Evolutionary conservation across 2,797 vertebrate genomes (phyloP).

Genomic region (Artibeus jamaicensis): DNA sequence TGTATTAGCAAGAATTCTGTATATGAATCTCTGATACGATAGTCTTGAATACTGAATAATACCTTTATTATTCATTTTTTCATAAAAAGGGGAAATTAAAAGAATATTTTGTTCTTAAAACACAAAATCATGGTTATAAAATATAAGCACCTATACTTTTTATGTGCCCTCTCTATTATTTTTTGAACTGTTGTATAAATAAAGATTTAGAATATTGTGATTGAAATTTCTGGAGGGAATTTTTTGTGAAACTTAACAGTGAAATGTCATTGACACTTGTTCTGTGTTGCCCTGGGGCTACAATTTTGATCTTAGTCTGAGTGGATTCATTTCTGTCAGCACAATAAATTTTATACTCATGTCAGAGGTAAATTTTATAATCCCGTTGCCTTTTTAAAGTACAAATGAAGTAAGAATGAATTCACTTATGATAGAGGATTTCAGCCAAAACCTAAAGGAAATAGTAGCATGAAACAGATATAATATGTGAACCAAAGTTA

Average conservation of each 20-base stretch:
- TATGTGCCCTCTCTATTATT: conserved; percentile 35
- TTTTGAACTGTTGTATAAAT: conserved; percentile 69
- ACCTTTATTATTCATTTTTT: neutral
- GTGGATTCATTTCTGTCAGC: conserved; percentile 79
- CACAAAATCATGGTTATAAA: conserved; percentile 27
- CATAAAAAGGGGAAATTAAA: neutral
- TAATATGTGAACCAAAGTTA: neutral
- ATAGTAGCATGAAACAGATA: neutral
- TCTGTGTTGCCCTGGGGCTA: conserved; percentile 83
- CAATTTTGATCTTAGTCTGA: conserved; percentile 80
- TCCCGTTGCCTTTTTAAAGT: conserved; percentile 61
- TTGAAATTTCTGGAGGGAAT: conserved; percentile 73
- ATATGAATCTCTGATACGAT: neutral
- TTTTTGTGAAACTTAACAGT: conserved; percentile 78
- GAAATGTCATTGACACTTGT: conserved; percentile 82
- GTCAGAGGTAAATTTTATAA: conserved; percentile 66
- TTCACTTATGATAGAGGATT: conserved; percentile 37
- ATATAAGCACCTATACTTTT: neutral
- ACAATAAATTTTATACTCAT: conserved; percentile 75
- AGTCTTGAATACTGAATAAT: neutral
- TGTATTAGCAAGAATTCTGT: neutral
- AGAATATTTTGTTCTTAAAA: conserved; percentile 32
- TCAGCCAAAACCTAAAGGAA: neutral
- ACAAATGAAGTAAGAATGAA: conserved; percentile 46
- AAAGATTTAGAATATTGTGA: conserved; percentile 71